Evolutionary conservation across 2,888 invertebrate genomes (phyloP).

Genomic region (Ischnura elegans): DNA sequence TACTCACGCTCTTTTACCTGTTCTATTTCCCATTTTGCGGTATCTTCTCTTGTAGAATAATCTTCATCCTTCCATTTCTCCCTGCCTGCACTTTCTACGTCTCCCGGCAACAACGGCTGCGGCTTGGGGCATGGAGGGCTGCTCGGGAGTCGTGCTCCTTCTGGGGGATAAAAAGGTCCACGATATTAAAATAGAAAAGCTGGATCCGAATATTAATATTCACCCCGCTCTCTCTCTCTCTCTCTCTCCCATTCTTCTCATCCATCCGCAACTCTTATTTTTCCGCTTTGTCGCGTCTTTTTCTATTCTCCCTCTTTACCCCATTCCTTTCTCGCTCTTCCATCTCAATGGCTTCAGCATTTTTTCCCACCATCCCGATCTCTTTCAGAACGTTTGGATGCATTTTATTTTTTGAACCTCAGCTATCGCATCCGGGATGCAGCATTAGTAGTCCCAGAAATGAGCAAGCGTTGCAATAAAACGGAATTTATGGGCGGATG

Average conservation of each 20-base stretch:
- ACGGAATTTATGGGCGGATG: background rate
- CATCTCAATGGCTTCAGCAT: background rate
- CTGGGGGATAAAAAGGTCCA: constrained; percentile 47
- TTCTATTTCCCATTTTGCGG: background rate
- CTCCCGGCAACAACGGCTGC: background rate
- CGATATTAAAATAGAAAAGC: constrained; percentile 66
- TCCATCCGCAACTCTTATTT: background rate
- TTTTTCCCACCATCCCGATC: background rate
- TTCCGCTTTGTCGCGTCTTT: background rate
- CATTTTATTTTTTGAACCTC: background rate
- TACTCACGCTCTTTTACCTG: background rate
- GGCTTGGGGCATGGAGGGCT: background rate
- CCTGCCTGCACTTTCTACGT: background rate
- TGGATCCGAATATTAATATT: constrained; percentile 59
- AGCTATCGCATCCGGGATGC: background rate
- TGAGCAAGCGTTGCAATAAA: background rate
- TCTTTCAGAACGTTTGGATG: background rate
- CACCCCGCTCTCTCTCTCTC: background rate
- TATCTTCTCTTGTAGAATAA: background rate
- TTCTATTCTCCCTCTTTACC: background rate
- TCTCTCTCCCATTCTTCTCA: background rate
- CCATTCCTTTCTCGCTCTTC: background rate
- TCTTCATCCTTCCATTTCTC: background rate
- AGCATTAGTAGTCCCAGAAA: too few relatives aligned
- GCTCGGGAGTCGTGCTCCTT: background rate